Evolutionary conservation across 2,113 vertebrate species (phyloP), one percentile per base, ranked within the genome.

Genomic region (Machaerirhynchus nigripectus): DNA sequence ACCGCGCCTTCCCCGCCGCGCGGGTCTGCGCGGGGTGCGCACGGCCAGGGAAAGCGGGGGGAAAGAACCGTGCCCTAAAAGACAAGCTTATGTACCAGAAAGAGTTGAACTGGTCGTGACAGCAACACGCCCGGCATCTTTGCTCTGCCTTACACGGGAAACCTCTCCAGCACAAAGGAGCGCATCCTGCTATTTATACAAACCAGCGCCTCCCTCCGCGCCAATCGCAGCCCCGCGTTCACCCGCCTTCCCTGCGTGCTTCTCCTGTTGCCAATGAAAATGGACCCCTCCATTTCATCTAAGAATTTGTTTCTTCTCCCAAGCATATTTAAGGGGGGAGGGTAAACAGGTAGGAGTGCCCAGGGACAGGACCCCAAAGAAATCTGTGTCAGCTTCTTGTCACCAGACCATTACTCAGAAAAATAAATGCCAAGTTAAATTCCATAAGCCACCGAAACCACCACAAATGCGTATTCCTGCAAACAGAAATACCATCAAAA

Each of bases 81-180:
- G 31, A 33, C 63, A 52, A 26, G 18, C 61, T 30, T 5, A 4
- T 53, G 31, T 22, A 44, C 42, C 75, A 35, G 42, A 70, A 57
- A 4, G 26, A 85, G 53, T 13, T 19, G 89, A 65, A 69, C 35
- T 7, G 47, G 30, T 21, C 4, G 1, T 0, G 20, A 60, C 75
- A 77, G 79, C 47, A 53, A 27, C 40, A 33, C 69, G 33, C 11
- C 10, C 40, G 2, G 52, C 83, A 64, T 73, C 69, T 53, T 33
- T 26, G 61, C 83, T 50, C 31, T 77, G 83, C 76, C 68, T 30
- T 4, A 39, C 52, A 30, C 2, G 4, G 49, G 56, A 84, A 89
- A n/a, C 12, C 87, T 82, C 47, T 49, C 47, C 9, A 57, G 73
- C 93, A 96, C 93, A 97, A 97, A 96, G 90, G 68, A 92, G 76